A percentile compares a stretch with the other conserved stretches of the same genome.
Conservation (phyloP, 2,797 vertebrate species). For the Poecilia wingei region DNA sequence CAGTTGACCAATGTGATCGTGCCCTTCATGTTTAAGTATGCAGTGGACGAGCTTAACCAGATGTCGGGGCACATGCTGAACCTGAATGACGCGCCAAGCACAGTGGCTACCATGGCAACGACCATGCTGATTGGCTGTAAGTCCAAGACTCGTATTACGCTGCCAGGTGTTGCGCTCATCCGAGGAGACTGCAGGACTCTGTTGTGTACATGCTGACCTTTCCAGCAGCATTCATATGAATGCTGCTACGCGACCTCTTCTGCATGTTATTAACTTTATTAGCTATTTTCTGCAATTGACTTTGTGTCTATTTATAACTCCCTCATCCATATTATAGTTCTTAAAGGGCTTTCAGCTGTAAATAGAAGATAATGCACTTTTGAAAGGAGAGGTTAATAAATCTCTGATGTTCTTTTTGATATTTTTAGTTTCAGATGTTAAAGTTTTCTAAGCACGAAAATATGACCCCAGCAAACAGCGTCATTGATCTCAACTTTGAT, state of each 20-base stretch:
- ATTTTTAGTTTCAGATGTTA: constrained; percentile 21
- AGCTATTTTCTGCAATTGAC: constrained; percentile 31
- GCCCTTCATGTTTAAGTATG: constrained; percentile 99
- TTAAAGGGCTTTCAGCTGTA: constrained; percentile 23
- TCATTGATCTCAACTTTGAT: constrained; percentile 62
- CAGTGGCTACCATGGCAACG: constrained; percentile 94
- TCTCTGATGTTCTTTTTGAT: constrained; percentile 24
- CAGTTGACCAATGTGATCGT: constrained; percentile 95
- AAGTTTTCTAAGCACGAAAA: constrained; percentile 14
- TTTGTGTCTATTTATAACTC: constrained; percentile 48
- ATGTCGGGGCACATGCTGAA: constrained; percentile 95
- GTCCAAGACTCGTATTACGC: constrained; percentile 79
- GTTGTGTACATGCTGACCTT: constrained; percentile 81
- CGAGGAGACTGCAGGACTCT: constrained; percentile 69
- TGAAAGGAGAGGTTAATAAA: constrained; percentile 33
- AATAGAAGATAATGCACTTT: constrained; percentile 32
- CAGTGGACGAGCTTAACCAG: constrained; percentile 96
- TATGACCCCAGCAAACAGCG: constrained; percentile 53
- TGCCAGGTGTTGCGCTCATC: constrained; percentile 77
- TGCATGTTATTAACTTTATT: constrained; percentile 64
- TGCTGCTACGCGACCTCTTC: constrained; percentile 49
- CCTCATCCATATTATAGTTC: background rate
- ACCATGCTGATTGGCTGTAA: constrained; percentile 97
- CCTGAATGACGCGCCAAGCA: constrained; percentile 91
- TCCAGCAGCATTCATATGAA: constrained; percentile 72